Base-by-base conservation (phyloP, 2,113 vertebrate species). In the human (Homo sapiens) region DNA sequence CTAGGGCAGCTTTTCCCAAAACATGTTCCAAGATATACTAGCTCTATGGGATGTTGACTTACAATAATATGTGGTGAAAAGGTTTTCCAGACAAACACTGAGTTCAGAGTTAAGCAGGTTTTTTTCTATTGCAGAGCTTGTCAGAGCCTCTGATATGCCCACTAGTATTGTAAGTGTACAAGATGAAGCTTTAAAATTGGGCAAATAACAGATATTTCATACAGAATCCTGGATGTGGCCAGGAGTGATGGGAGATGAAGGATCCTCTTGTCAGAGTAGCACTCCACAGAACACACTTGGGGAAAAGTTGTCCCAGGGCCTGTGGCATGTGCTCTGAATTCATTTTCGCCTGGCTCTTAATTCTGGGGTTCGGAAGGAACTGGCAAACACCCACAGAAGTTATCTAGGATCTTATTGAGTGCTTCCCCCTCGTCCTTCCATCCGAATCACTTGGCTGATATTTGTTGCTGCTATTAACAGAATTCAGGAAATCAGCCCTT, bases 401-500 rank as follows among this genome's bases (percentile, higher is more conserved):
- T 79, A 66, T 64, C 11, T 6, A 8, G 55, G 57, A 18, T 89
- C 72, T 79, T 16, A 6, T 3, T 27, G 23, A 52, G 8, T 92
- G 32, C n/a, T 38, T 27, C 76, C 68, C 52, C 32, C 5, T 25
- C 2, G 6, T 82, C 75, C 30, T 22, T 87, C 45, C 50, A 88
- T 30, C 50, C 9, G 76, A 52, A 23, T 73, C 66, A 38, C 11
- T 90, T 75, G 52, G n/a, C 23, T 82, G 23, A 14, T 64, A 52
- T 57, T 89, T 81, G 35, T 76, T 91, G 43, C 32, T 94, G 32
- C 52, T 81, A 2, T 55, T 91, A 75, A 95, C 92, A 93, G 68
- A 88, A 80, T 76, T 83, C 90, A 97, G 75, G 52, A 85, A 82
- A 87, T 83, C n/a, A 66, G 22, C 45, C 27, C 57, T 90, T 86